These are phyloP conservation scores for Syncerus caffer DNA, from an alignment of 2,797 vertebrate genomes.

Conservation along the genomic window DNA sequence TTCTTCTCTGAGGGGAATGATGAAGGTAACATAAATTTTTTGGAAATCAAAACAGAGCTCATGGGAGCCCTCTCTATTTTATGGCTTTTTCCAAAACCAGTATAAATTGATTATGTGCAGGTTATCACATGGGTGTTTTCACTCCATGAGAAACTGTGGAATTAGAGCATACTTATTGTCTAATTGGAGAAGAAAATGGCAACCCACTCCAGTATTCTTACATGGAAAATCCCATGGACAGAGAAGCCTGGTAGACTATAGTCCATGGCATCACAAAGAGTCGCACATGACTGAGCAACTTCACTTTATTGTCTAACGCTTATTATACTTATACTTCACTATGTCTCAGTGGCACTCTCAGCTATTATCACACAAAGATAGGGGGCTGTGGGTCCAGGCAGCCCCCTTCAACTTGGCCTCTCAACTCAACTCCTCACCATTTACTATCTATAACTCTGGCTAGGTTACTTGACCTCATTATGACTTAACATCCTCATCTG, in stretches of 20 bases:
- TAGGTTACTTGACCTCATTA: not conserved
- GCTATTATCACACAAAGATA: not conserved
- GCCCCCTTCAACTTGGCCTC: not conserved
- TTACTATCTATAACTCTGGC: not conserved
- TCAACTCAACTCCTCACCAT: not conserved
- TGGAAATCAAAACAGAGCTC: conserved; percentile 24
- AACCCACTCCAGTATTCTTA: no score
- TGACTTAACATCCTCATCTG: not conserved
- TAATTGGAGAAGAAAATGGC: no score
- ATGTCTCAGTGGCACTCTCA: not conserved
- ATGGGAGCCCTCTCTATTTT: not conserved
- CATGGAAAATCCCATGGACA: no score
- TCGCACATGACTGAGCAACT: no score
- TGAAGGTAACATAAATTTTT: not conserved
- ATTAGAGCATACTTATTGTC: not conserved
- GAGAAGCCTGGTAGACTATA: no score
- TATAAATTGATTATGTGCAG: not conserved
- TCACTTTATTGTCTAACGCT: not conserved
- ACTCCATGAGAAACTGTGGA: not conserved
- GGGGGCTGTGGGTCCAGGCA: not conserved
- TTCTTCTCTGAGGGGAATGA: not conserved
- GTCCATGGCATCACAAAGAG: no score
- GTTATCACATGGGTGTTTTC: not conserved
- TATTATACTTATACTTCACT: not conserved
- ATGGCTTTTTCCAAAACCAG: not conserved